Base-by-base conservation (phyloP, 2,888 invertebrate genomes). In the Pantelozetes paolii region DNA sequence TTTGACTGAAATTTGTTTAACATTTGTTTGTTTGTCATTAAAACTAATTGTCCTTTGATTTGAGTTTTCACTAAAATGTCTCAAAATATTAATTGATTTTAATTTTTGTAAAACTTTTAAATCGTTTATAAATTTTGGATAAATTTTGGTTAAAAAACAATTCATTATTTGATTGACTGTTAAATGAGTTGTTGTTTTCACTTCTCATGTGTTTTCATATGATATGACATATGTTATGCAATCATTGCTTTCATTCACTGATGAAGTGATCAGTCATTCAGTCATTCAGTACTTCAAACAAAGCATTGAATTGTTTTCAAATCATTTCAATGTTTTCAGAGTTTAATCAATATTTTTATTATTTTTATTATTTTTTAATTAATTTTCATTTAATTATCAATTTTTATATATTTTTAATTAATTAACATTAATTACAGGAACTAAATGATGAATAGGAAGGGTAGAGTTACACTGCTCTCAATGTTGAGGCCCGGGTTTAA, bases 201-300 rank as follows among this genome's bases (percentile, higher is more conserved):
- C 18, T 23, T 59, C 30, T 59, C 59, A 59, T 59, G 32, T 59
- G 59, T 13, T 50, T 45, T 20, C 20, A n/a, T n/a, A n/a, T n/a
- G n/a, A n/a, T n/a, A n/a, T n/a, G n/a, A n/a, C n/a, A n/a, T 20
- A 20, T 50, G 6, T 50, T 18, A 50, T 50, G 20, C 50, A 50
- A 20, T 50, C 50, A 20, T 20, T 50, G 1, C 6, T 36, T 11
- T 36, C 36, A 50, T 50, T 50, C 50, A 50, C n/a, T 50, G 3
- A 50, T 50, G n/a, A 5, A 36, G 36, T 36, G 36, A n/a, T n/a
- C n/a, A n/a, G n/a, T n/a, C n/a, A n/a, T n/a, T n/a, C n/a, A n/a
- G n/a, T n/a, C n/a, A n/a, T n/a, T n/a, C n/a, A n/a, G n/a, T n/a
- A n/a, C n/a, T n/a, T n/a, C n/a, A n/a, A n/a, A n/a, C n/a, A n/a